These are phyloP conservation scores for Bombus sylvicola DNA, from an alignment of 1,140 invertebrate genomes.

Conservation along the genomic window DNA sequence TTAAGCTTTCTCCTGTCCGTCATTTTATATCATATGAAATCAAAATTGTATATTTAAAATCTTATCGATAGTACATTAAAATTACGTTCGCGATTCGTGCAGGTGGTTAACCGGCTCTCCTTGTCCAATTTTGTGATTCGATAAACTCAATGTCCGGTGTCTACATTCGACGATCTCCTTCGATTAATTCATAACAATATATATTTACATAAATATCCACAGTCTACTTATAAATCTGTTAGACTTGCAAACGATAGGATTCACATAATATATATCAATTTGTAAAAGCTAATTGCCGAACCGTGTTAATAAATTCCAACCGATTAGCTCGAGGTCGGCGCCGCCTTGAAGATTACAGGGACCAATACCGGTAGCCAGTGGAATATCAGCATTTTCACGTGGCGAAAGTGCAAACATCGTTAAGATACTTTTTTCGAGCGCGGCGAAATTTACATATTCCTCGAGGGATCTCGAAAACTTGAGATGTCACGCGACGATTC, in stretches of 20 bases:
- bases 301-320: background rate
- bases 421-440: conserved; percentile 1
- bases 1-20: too few relatives aligned
- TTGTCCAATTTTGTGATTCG: background rate
- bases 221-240: background rate
- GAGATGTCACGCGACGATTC: background rate
- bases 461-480: background rate
- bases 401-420: background rate
- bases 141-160: background rate
- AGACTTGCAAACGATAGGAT: background rate
- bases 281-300: background rate
- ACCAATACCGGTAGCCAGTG: background rate
- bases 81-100: background rate
- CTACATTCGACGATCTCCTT: too few relatives aligned
- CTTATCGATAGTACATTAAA: background rate
- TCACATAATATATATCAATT: background rate
- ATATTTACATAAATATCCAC: too few relatives aligned
- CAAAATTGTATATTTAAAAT: background rate
- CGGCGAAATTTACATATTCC: background rate
- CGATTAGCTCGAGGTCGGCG: background rate
- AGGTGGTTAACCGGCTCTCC: background rate
- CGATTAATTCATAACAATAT: too few relatives aligned
- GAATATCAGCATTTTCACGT: background rate
- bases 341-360: background rate
- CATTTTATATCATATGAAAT: background rate